Base-by-base conservation (phyloP, 2,797 vertebrate genomes). In the Coccyzus lansbergi region DNA sequence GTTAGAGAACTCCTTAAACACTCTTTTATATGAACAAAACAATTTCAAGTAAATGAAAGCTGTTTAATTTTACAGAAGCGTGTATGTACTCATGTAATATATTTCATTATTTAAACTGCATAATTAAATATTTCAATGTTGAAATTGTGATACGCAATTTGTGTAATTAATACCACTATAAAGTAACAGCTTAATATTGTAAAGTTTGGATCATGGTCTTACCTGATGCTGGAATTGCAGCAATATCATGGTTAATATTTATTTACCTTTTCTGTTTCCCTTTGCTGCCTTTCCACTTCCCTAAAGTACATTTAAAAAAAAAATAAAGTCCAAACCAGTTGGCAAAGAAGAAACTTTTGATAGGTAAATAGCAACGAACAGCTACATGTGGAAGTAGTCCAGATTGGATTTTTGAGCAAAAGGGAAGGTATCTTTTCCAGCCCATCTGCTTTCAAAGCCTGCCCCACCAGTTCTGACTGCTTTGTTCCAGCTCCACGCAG, bases 381-480 rank as follows among this genome's bases (percentile, higher is more conserved):
- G 3, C 18, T 77, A 12, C 4, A 24, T 13, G 13, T 3, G 12
- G 6, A 28, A 80, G 24, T 44, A 64, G 29, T 56, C 8, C 36
- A 75, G 22, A 28, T 10, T 7, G 25, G 21, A 46, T 68, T 38
- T 64, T 21, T 70, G 33, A 49, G 22, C 29, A 53, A 51, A 18
- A 81, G 11, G 5, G 24, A 65, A 76, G 6, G 6, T 46, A 18
- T 52, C 19, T 56, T 58, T 83, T 64, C 31, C 63, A 86, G 31
- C 4, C 20, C 9, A 31, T 4, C 7, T 52, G 15, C 5, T 69
- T 91, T 58, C 38, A 52, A 42, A 68, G 28, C 0, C 7, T 8
- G 11, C 4, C 3, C 4, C 3, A 0, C 8, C 17, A 12, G 8
- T 49, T 52, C 53, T 6, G 11, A 60, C 17, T 26, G 22, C 18